Evolutionary conservation across 30 jellyfish, hydroid and myxozoan species (phyloP), one percentile per base, ranked within the genome.

Genomic region (Cassiopea andromeda): DNA sequence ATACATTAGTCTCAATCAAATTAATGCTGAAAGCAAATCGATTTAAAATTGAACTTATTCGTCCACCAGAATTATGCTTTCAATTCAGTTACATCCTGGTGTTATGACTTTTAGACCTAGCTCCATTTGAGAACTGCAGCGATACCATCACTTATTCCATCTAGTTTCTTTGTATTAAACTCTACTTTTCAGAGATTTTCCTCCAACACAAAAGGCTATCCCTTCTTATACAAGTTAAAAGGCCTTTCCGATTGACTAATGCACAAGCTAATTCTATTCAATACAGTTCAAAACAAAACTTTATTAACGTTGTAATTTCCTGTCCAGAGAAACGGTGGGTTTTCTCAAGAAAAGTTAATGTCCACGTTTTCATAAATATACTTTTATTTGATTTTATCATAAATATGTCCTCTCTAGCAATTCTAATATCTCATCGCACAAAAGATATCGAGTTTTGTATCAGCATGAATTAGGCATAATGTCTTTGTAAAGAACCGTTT

Each of bases 401-500:
- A 54, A 50, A 14, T 0, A 54, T 43, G 79, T 14, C 46, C 79
- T 27, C 57, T 70, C 38, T 43, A 1, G 54, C 79, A 16, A 4
- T 2, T 18, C 79, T 54, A 38, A 70, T 70, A 19, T 18, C 7
- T 8, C 7, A 12, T 2, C 27, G 14, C n/a, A 50, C 46, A 50
- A 70, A 17, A 19, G 79, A 38, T 70, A 70, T 43, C 79, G 79
- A 80, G 60, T n/a, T 60, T 49, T 14, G 14, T 48, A 48, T 46
- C 19, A 15, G 2, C 64, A n/a, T 27, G 45, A 44, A 68, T 47
- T 14, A 49, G 80, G 77, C 58, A 68, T 83, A 84, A 19, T 50
- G 27, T 80, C 45, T 49, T 83, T 83, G 60, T 4, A 50, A 48
- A 27, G 84, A 84, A 83, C 91, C 85, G 91, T 70, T 83, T 69